These are phyloP conservation scores for Hyles euphorbiae DNA, from an alignment of 1,140 invertebrate genomes.

Conservation along the genomic window DNA sequence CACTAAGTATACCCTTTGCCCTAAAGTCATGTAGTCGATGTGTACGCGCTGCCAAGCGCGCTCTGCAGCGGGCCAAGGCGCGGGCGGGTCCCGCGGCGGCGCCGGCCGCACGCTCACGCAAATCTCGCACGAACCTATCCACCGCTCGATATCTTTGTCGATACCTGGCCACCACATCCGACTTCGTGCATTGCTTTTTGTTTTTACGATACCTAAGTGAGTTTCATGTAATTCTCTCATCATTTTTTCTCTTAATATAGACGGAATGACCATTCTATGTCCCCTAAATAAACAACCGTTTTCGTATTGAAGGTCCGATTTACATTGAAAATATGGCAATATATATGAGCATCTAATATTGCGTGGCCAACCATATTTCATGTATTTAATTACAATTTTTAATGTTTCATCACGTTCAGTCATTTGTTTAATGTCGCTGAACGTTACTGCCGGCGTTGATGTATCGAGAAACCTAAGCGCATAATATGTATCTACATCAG, in stretches of 20 bases:
- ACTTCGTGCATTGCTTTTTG: conserved; percentile 13
- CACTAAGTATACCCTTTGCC: too few relatives aligned
- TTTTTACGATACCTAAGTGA: too few relatives aligned
- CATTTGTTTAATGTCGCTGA: conserved; percentile 11
- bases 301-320: too few relatives aligned
- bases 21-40: too few relatives aligned
- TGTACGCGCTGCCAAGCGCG: too few relatives aligned
- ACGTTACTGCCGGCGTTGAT: neutral
- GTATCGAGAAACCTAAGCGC: conserved; percentile 7
- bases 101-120: too few relatives aligned
- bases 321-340: conserved; percentile 15
- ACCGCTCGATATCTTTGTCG: conserved; percentile 9
- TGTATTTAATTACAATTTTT: neutral
- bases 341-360: conserved; percentile 12
- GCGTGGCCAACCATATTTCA: conserved; percentile 14
- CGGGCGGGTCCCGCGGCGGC: too few relatives aligned
- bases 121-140: conserved; percentile 7
- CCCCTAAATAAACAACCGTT: too few relatives aligned
- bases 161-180: conserved; percentile 24
- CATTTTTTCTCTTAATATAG: too few relatives aligned
- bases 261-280: too few relatives aligned
- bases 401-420: conserved; percentile 12
- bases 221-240: too few relatives aligned
- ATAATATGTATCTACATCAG: neutral
- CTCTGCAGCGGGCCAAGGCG: too few relatives aligned